These are phyloP conservation scores for Leptothorax acervorum DNA, from an alignment of 2,888 invertebrate species.

Conservation along the genomic window DNA sequence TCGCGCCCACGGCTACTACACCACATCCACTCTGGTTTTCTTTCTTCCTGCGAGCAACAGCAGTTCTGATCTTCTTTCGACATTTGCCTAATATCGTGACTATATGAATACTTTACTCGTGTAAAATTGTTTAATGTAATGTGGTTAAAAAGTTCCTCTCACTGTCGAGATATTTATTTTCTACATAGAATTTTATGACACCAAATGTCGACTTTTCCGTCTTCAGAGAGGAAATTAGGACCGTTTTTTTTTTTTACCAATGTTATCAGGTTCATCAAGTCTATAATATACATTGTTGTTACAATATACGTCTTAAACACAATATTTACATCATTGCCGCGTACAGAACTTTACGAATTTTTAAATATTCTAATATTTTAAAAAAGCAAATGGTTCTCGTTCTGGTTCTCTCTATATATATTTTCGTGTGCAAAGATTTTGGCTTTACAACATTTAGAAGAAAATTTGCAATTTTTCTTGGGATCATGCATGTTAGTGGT, in stretches of 20 bases:
- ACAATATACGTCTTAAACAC: neutral
- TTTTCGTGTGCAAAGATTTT: neutral
- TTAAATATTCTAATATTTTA: neutral
- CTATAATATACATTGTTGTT: neutral
- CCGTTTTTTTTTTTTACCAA: neutral
- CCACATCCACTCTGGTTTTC: constrained; percentile 49
- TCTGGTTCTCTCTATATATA: neutral
- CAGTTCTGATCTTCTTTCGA: neutral
- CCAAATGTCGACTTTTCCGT: neutral
- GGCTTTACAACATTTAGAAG: neutral
- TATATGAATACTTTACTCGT: neutral
- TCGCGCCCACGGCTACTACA: constrained; percentile 77
- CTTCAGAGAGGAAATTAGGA: neutral
- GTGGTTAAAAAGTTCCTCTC: neutral
- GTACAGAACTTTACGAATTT: neutral
- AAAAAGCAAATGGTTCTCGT: neutral
- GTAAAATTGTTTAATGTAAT: neutral
- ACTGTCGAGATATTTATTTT: neutral
- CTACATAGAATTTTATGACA: neutral
- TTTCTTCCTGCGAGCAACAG: constrained; percentile 36
- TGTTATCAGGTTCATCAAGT: neutral
- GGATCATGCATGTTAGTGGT: neutral
- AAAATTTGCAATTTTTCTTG: neutral
- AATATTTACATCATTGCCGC: neutral
- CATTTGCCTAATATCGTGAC: neutral